These are phyloP conservation scores for Lontra canadensis DNA, from an alignment of 2,113 vertebrate genomes.

Conservation along the genomic window DNA sequence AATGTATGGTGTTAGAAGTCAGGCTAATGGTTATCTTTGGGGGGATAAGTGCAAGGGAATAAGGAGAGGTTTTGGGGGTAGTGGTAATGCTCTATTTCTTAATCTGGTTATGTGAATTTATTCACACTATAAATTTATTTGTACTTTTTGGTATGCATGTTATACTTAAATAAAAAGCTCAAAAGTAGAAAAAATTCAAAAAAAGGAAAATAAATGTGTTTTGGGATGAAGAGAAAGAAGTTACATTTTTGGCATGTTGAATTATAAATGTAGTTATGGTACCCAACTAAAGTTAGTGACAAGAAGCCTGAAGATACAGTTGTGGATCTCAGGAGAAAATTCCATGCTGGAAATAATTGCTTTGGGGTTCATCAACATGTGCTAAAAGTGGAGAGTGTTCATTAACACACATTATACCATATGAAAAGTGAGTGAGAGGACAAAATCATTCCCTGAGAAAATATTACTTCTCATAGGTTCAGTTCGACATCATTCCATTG, in stretches of 20 bases:
- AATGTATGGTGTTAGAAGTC: background rate
- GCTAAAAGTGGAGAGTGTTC: background rate
- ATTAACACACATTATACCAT: background rate
- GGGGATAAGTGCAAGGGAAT: background rate
- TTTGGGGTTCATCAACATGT: background rate
- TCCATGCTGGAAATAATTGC: background rate
- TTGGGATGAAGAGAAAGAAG: background rate
- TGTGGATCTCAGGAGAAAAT: background rate
- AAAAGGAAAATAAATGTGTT: background rate
- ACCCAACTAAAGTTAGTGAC: background rate
- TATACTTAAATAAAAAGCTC: background rate
- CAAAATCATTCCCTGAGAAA: background rate
- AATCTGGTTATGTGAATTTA: background rate
- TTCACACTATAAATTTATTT: background rate
- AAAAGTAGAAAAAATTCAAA: background rate
- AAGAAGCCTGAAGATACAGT: background rate
- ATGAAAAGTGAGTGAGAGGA: background rate
- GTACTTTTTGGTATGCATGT: background rate
- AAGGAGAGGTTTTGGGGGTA: background rate
- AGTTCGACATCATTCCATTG: background rate
- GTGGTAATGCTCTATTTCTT: background rate
- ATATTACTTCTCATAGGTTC: background rate
- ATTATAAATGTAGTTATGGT: background rate
- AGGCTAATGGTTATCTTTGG: background rate
- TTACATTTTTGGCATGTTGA: background rate